Conservation (phyloP, 2,888 invertebrate species). For the Malachius bipustulatus region DNA sequence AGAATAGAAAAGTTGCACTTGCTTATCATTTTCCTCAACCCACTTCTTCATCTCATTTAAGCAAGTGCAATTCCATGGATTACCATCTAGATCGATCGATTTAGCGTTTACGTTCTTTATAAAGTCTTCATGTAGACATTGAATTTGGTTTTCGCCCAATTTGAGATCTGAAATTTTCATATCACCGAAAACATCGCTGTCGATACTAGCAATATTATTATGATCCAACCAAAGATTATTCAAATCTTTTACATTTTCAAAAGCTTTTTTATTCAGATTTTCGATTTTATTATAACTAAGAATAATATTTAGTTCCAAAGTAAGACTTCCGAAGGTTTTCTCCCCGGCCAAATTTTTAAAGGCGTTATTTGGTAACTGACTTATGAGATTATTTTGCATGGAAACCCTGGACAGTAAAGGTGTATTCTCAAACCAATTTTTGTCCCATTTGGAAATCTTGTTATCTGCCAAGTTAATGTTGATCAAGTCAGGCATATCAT, state of each 20-base stretch:
- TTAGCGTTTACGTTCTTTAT: constrained; percentile 22
- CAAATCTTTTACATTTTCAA: constrained; percentile 21
- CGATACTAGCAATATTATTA: constrained; percentile 20
- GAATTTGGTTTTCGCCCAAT: constrained; percentile 22
- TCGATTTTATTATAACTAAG: constrained; percentile 26
- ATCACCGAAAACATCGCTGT: constrained; percentile 18
- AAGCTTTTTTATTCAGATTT: constrained; percentile 20
- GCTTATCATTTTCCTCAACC: constrained; percentile 18
- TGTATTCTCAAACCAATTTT: constrained; percentile 24
- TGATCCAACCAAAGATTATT: constrained; percentile 26
- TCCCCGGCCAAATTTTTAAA: constrained; percentile 22
- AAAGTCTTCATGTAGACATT: constrained; percentile 22
- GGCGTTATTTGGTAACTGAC: constrained; percentile 20
- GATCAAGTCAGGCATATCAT: constrained; percentile 20
- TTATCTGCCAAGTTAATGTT: constrained; percentile 25
- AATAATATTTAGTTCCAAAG: constrained; percentile 22
- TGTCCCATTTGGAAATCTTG: constrained; percentile 20
- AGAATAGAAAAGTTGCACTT: constrained; percentile 20
- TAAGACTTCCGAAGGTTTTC: constrained; percentile 20
- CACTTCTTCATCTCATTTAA: constrained; percentile 21
- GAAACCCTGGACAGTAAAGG: constrained; percentile 23
- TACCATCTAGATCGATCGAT: constrained; percentile 22
- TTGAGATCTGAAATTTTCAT: constrained; percentile 21
- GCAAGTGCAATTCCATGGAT: constrained; percentile 24
- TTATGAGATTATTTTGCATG: constrained; percentile 24